Evolutionary conservation across 2,888 invertebrate species (phyloP).

Genomic region (Sylvicola cinctus): DNA sequence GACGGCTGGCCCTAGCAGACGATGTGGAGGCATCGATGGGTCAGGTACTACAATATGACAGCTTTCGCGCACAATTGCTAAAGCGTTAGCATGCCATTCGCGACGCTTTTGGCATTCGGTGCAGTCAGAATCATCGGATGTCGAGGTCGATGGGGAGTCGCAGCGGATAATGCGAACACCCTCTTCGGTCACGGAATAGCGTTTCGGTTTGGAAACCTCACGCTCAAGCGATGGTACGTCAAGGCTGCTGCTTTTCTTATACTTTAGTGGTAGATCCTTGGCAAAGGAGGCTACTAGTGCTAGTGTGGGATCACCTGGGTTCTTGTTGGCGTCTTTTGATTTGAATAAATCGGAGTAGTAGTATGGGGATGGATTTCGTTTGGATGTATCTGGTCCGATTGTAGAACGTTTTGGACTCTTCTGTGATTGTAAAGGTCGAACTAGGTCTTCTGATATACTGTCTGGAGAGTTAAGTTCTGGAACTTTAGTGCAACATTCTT

Average conservation of each 20-base stretch:
- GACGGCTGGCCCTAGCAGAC: constrained; percentile 40
- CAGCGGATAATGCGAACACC: constrained; percentile 34
- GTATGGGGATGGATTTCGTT: constrained; percentile 60
- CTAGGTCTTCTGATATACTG: constrained; percentile 35
- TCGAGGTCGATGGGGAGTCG: constrained; percentile 23
- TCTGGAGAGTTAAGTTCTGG: constrained; percentile 47
- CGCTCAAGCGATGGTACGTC: constrained; percentile 50
- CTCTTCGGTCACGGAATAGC: constrained; percentile 50
- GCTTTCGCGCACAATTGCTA: too few relatives aligned
- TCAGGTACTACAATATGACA: too few relatives aligned
- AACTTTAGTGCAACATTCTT: constrained; percentile 29
- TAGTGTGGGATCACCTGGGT: constrained; percentile 20
- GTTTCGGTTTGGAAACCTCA: constrained; percentile 30
- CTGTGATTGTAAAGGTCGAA: constrained; percentile 25
- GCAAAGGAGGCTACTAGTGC: constrained; percentile 17
- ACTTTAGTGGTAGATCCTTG: constrained; percentile 18
- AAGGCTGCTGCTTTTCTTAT: constrained; percentile 51
- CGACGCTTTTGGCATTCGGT: constrained; percentile 26
- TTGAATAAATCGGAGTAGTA: constrained; percentile 63
- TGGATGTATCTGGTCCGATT: constrained; percentile 16
- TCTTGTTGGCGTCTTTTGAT: too few relatives aligned
- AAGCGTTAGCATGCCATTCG: too few relatives aligned
- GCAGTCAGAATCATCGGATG: constrained; percentile 26
- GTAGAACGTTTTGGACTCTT: constrained; percentile 22
- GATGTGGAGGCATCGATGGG: constrained; percentile 64